Evolutionary conservation across 2,113 vertebrate genomes (phyloP).

Genomic region (Castor canadensis): DNA sequence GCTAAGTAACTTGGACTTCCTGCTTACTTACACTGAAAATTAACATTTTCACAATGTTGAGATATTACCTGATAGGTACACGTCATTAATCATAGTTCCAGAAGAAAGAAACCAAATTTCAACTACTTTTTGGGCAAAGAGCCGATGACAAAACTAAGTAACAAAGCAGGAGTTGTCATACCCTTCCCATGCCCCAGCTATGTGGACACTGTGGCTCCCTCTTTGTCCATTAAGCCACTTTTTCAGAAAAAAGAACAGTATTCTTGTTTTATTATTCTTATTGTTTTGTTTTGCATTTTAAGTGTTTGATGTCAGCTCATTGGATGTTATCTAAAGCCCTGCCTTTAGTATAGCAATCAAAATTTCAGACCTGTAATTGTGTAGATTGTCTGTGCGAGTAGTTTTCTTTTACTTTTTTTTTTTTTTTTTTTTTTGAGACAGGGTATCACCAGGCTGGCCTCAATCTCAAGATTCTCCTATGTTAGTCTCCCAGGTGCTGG

Average conservation of each 20-base stretch:
- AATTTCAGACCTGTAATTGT: too few species aligned
- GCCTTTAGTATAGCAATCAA: neutral
- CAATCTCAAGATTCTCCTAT: neutral
- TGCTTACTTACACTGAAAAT: neutral
- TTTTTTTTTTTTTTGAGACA: too few species aligned
- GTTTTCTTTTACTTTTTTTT: too few species aligned
- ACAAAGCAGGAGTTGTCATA: neutral
- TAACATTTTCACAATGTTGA: constrained; percentile 37
- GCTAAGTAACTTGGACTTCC: neutral
- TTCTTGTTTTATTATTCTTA: neutral
- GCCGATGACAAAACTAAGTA: neutral
- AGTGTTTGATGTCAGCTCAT: neutral
- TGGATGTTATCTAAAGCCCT: neutral
- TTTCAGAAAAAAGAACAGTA: neutral
- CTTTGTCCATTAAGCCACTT: constrained; percentile 4
- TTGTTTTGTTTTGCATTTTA: constrained; percentile 24
- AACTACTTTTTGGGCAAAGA: constrained; percentile 39
- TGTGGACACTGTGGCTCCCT: neutral
- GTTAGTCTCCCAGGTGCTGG: neutral
- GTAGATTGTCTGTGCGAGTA: too few species aligned
- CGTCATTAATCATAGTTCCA: constrained; percentile 45
- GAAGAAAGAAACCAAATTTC: constrained; percentile 37
- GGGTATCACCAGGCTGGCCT: neutral
- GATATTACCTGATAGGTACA: neutral
- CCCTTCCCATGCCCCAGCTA: neutral